Percentiles rank a stretch among this genome's conserved stretches.
phyloP scores from a whole-genome alignment of 2,113 vertebrate species.

The Amblyopsis rosae region DNA sequence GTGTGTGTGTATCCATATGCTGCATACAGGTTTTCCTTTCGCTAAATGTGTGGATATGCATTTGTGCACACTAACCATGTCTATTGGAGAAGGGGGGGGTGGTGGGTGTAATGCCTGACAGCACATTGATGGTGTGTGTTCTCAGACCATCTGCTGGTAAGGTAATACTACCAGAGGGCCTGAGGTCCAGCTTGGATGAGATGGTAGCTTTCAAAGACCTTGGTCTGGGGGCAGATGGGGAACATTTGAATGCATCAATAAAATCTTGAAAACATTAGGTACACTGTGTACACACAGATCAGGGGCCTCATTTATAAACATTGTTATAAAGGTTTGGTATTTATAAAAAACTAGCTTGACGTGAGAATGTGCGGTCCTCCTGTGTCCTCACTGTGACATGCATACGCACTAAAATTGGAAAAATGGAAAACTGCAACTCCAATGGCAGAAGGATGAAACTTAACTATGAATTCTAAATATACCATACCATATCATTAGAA shows the following conservation, averaged over 20 bases:
- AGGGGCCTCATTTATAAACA: background rate
- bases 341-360: too few species aligned
- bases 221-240: background rate
- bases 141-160: conserved; percentile 77
- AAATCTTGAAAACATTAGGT: background rate
- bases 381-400: too few species aligned
- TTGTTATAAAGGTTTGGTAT: too few species aligned
- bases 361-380: too few species aligned
- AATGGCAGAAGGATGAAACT: too few species aligned
- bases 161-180: conserved; percentile 54
- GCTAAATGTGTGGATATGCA: too few species aligned
- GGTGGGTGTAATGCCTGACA: conserved; percentile 4
- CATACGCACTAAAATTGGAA: too few species aligned
- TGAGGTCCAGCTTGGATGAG: conserved; percentile 9
- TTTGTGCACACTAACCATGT: too few species aligned
- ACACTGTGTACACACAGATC: background rate
- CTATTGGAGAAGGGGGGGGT: conserved; percentile 23
- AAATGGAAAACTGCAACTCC: too few species aligned
- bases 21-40: background rate
- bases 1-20: background rate
- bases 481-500: too few species aligned
- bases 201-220: background rate
- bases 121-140: conserved; percentile 6
- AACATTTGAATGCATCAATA: background rate
- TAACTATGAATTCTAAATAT: too few species aligned